A percentile compares a stretch with the other conserved stretches of the same genome.
Conservation (phyloP, 2,888 invertebrate species). For the Erannis defoliaria region DNA sequence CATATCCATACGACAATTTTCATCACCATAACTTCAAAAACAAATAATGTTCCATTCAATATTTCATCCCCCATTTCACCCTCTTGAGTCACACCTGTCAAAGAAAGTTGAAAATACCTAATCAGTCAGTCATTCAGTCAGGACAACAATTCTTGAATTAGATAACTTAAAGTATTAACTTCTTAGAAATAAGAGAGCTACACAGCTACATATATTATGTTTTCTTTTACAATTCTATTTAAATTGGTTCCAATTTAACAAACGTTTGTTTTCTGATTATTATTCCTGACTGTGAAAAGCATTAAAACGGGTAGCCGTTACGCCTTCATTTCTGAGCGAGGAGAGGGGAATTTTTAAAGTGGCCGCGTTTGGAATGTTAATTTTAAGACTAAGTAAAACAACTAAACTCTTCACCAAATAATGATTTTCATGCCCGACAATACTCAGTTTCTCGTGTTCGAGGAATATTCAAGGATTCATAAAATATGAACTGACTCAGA, state of each 20-base stretch:
- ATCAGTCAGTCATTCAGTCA: no score
- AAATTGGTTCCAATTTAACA: constrained; percentile 17
- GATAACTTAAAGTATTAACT: no score
- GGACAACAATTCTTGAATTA: no score
- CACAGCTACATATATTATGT: background rate
- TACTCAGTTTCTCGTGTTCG: constrained; percentile 38
- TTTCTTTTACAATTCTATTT: background rate
- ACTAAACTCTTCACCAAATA: constrained; percentile 58
- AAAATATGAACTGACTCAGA: no score
- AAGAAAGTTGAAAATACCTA: no score
- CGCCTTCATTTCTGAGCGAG: constrained; percentile 63
- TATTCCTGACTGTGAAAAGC: constrained; percentile 59
- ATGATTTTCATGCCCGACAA: constrained; percentile 54
- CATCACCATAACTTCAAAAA: no score
- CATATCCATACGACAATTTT: no score
- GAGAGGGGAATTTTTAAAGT: constrained; percentile 60
- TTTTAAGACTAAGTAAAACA: constrained; percentile 56
- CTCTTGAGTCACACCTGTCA: no score
- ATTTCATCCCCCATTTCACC: no score
- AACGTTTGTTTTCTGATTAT: constrained; percentile 54
- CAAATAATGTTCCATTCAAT: no score
- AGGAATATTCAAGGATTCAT: no score
- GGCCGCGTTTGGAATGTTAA: constrained; percentile 63
- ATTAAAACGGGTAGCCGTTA: constrained; percentile 64
- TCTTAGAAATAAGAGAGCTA: no score